Base-by-base conservation (phyloP, 1,140 invertebrate species). In the Aphelinus certus region DNA sequence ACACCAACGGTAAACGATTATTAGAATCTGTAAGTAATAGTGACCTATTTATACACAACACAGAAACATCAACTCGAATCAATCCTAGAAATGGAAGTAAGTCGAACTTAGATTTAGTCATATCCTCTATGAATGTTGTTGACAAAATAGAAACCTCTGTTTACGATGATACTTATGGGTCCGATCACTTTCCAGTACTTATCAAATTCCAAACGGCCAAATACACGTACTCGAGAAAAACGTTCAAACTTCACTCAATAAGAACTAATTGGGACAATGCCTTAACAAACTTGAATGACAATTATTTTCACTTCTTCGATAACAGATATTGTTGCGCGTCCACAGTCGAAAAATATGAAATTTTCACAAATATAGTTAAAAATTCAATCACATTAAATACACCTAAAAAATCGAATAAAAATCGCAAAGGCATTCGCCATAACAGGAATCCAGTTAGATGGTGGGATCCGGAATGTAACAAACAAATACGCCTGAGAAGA, bases 241-340 rank as follows among this genome's bases (percentile, higher is more conserved):
- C 78, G 58, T 73, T 80, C 61, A 77, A 79, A 75, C 82, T 82
- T 80, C 68, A 80, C 55, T 75, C 77, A 5, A 57, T 7, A 10
- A 4, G 42, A 46, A 57, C 55, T 6, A 57, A 68, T 3, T 68
- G 55, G 55, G 7, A n/a, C 2, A 56, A 57, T 26, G 26, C 26
- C 26, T 26, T 26, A 0, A 26, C 26, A 53, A 53, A 53, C 4
- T 53, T 53, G 9, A 6, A 4, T 6, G 9, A 53, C 51, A 6
- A 4, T 53, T 53, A 53, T 9, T 4, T 6, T 53, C 4, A 53
- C 9, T 53, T 53, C 9, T 53, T 53, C 4, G 9, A 53, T 1
- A 53, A 53, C 51, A 9, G 1, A 53, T 53, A 53, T 9, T 53
- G 51, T 9, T 26, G 26, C 26, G 26, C 26, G 26, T 26, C 26